Conservation (phyloP, 2,113 vertebrate genomes). For the Xyliphius kryptos region DNA sequence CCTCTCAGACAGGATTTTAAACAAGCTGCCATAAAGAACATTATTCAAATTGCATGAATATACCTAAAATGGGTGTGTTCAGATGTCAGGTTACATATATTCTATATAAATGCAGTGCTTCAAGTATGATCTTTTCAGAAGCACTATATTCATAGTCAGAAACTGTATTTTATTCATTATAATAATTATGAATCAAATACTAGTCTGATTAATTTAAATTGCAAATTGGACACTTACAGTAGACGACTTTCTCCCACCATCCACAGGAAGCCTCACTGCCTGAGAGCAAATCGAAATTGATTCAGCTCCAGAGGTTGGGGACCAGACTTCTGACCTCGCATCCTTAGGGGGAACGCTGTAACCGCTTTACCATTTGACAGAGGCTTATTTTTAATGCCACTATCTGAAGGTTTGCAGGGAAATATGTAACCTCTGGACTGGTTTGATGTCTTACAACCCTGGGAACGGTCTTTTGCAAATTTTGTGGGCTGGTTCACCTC, state of each 20-base stretch:
- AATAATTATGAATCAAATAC: too few relatives aligned
- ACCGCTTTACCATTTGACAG: conserved; percentile 22
- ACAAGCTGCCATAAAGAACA: too few relatives aligned
- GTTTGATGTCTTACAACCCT: conserved; percentile 30
- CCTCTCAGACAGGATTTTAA: too few relatives aligned
- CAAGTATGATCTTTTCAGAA: too few relatives aligned
- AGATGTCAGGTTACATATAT: too few relatives aligned
- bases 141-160: too few relatives aligned
- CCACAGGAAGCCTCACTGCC: conserved; percentile 37
- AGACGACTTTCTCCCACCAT: conserved; percentile 30
- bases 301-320: conserved; percentile 25
- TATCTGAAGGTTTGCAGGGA: conserved; percentile 36
- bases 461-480: conserved; percentile 24
- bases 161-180: too few relatives aligned
- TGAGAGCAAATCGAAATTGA: conserved; percentile 35
- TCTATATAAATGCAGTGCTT: too few relatives aligned
- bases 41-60: too few relatives aligned
- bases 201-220: too few relatives aligned
- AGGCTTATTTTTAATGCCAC: conserved; percentile 44
- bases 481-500: conserved; percentile 16
- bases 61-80: too few relatives aligned
- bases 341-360: conserved; percentile 32
- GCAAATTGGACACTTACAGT: too few relatives aligned
- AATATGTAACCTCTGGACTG: conserved; percentile 45
- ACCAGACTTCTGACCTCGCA: conserved; percentile 34